Conservation (phyloP, 2,797 vertebrate genomes). For the Acanthiza pusilla region DNA sequence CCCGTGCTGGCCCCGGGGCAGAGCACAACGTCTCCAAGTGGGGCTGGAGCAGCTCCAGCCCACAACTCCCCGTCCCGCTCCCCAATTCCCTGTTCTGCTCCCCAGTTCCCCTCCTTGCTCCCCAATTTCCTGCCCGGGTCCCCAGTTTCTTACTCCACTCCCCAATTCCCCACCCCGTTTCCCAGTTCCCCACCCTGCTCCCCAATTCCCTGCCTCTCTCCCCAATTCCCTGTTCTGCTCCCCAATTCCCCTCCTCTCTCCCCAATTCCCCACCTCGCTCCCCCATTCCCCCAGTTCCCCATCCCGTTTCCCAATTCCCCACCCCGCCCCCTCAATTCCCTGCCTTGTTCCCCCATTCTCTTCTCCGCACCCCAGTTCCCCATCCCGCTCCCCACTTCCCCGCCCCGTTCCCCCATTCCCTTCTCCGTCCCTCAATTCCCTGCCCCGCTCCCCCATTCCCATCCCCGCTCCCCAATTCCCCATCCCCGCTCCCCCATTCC, state of each 20-base stretch:
- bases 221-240: background rate
- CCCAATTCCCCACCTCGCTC: fast-evolving
- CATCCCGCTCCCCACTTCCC: too few relatives aligned
- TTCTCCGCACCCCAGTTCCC: too few relatives aligned
- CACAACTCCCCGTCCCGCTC: background rate
- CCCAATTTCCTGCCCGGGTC: fast-evolving
- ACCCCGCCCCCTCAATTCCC: too few relatives aligned
- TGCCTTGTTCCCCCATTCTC: too few relatives aligned
- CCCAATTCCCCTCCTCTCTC: fast-evolving
- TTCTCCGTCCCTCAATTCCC: fast-evolving
- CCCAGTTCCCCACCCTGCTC: too few relatives aligned
- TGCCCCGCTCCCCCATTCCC: background rate
- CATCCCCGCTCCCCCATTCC: background rate
- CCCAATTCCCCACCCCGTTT: fast-evolving
- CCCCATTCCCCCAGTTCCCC: too few relatives aligned
- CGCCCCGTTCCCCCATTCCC: background rate
- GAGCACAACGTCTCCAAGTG: fast-evolving
- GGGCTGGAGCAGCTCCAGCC: background rate
- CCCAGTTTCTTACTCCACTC: fast-evolving
- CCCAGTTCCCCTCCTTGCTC: background rate
- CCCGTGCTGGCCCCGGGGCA: background rate
- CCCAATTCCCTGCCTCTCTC: background rate
- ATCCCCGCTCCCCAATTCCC: fast-evolving
- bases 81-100: background rate
- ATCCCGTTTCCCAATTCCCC: too few relatives aligned